Conservation (phyloP, 1,140 invertebrate species). For the Eciton burchellii region DNA sequence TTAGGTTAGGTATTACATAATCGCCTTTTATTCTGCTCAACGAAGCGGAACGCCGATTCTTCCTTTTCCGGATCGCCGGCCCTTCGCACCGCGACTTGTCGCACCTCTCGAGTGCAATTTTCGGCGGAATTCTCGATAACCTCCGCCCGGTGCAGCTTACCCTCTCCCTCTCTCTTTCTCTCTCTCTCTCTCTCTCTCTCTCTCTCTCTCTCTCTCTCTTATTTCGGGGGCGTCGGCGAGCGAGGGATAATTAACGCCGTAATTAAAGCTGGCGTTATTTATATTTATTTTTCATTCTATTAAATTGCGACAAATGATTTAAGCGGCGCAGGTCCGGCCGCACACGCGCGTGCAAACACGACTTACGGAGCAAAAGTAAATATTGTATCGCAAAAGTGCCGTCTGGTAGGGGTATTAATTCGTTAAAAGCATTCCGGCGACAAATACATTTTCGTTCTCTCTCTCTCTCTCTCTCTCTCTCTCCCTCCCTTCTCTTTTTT, state of each 20-base stretch:
- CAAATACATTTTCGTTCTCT: slow-evolving; percentile 38
- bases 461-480: slow-evolving; percentile 60
- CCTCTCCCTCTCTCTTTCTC: no score
- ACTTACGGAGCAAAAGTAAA: slow-evolving; percentile 58
- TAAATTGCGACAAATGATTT: slow-evolving; percentile 62
- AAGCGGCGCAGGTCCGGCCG: slow-evolving; percentile 26
- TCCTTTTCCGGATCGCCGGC: not conserved
- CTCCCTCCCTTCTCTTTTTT: no score
- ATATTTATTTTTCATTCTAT: slow-evolving; percentile 61
- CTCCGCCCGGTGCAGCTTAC: not conserved
- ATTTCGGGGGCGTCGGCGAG: not conserved
- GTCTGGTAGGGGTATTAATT: slow-evolving; percentile 27
- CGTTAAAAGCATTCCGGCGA: slow-evolving; percentile 60
- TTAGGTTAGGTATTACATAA: no score
- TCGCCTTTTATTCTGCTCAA: no score
- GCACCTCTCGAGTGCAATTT: slow-evolving; percentile 23
- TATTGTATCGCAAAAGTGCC: slow-evolving; percentile 59
- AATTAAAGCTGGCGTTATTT: slow-evolving; percentile 52
- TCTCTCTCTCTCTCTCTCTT: no score
- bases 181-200: no score
- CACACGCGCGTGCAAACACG: slow-evolving; percentile 39
- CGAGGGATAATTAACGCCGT: slow-evolving; percentile 60
- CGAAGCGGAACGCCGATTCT: no score
- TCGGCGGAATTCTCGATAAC: slow-evolving; percentile 25
- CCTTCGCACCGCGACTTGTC: no score